Percentiles rank a stretch among this genome's conserved stretches.
Evolutionary conservation across 1,140 invertebrate species (phyloP).

Genomic region (Leptestheria dahalacensis): DNA sequence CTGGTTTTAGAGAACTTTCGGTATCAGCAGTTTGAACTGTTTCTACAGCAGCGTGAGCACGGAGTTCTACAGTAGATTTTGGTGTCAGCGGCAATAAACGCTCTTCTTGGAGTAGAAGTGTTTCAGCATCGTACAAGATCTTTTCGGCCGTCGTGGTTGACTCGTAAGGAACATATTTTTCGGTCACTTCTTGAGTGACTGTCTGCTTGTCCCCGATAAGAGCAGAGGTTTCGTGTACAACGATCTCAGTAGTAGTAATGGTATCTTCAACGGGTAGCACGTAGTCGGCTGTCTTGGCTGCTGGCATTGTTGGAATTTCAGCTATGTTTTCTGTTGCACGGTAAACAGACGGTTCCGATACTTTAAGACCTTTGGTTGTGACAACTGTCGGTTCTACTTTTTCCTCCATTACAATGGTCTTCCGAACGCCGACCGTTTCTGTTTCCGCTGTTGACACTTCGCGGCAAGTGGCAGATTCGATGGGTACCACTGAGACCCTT

Average conservation of each 20-base stretch:
- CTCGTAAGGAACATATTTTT: not conserved
- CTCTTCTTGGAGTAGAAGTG: not conserved
- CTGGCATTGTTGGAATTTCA: not conserved
- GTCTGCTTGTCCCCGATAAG: not conserved
- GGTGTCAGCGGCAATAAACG: not conserved
- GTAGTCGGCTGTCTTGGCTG: not conserved
- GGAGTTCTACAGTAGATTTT: not conserved
- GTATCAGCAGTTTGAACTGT: not conserved
- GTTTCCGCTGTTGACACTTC: not conserved
- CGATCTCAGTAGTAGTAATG: not conserved
- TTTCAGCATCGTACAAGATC: not conserved
- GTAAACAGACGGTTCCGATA: not conserved
- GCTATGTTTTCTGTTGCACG: not conserved
- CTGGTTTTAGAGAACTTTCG: not conserved
- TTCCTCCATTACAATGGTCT: not conserved
- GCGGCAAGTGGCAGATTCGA: constrained; percentile 34
- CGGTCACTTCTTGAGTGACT: not conserved
- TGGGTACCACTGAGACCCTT: constrained; percentile 31
- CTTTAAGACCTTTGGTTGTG: not conserved
- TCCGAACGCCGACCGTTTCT: not conserved
- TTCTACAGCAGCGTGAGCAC: not conserved
- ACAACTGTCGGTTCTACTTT: not conserved
- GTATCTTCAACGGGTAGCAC: not conserved
- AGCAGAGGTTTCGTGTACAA: not conserved
- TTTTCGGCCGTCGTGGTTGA: not conserved